Base-by-base conservation (phyloP, 2,113 vertebrate species). In the Coreoperca whiteheadi region DNA sequence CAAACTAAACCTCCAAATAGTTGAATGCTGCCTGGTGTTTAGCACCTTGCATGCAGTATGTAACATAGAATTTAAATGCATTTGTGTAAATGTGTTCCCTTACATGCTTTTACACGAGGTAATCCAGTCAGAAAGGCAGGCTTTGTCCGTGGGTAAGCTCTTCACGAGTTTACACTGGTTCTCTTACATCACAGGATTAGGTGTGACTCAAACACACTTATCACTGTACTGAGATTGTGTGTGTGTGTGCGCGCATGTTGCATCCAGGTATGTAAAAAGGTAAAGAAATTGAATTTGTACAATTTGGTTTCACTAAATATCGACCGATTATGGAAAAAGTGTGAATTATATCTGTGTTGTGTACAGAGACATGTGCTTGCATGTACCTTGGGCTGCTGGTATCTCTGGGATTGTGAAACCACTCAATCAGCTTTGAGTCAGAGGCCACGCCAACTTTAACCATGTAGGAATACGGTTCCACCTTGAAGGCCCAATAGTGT, bases 401-500 rank as follows among this genome's bases (percentile, higher is more conserved):
- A 72, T 99, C 98, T 59, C 96, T 95, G 18, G 97, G 96, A 88
- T 94, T 97, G 86, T 96, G 97, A 87, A 99, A 97, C 97, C 98
- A 97, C 86, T 99, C 98, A 39, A 97, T 92, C 48, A 99, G 94
- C 90, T 98, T 99, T 48, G 96, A 94, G 63, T 97, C 95, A 0
- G 98, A 97, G 20, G 96, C 97, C 70, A 99, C 98, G 7, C 98
- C 98, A 15, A 96, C 97, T 95, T 99, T 99, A 15, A 99, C 96
- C 95, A 99, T 85, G 91, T 98, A 99, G 0, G 97, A 99, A 77
- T 96, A 95, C 0, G 97, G 93, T 61, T 98, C 97, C 87, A 99
- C 97, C 0, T 37, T 96, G 89, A 99, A 98, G 63, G 98, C 96
- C 98, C 98, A 99, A 71, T 97, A 99, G 90, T 99, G 97, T 61